Conservation (phyloP, 2,888 invertebrate species). For the Himalopsyche tibetana region DNA sequence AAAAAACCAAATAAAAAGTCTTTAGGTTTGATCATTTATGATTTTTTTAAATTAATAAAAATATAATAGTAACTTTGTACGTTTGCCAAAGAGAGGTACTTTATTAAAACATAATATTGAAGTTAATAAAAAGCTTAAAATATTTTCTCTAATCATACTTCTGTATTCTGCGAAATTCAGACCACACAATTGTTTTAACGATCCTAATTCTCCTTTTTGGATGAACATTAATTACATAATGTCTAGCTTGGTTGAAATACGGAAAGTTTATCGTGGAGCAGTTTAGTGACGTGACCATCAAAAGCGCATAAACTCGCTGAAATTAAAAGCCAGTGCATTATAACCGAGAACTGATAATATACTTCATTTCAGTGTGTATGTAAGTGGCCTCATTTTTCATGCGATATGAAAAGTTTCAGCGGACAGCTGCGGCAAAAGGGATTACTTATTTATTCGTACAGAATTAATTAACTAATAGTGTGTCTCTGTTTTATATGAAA, state of each 20-base stretch:
- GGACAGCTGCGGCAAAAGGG: neutral
- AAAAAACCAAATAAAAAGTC: too few relatives aligned
- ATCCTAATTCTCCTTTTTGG: neutral
- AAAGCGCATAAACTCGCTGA: conserved; percentile 23
- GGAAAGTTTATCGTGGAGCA: neutral
- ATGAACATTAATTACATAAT: neutral
- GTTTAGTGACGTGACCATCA: neutral
- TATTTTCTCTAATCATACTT: too few relatives aligned
- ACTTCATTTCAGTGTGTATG: neutral
- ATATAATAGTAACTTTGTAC: too few relatives aligned
- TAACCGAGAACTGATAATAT: neutral
- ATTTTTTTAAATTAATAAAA: too few relatives aligned
- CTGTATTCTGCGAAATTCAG: neutral
- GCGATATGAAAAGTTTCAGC: neutral
- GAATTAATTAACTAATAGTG: neutral
- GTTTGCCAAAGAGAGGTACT: too few relatives aligned
- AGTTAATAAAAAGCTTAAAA: too few relatives aligned
- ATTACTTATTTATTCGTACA: neutral
- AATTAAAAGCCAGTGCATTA: conserved; percentile 18
- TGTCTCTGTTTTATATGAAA: neutral
- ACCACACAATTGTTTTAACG: neutral
- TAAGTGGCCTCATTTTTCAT: conserved; percentile 3
- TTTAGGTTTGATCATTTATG: too few relatives aligned
- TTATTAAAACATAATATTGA: too few relatives aligned
- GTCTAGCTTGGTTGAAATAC: too few relatives aligned